A percentile compares a stretch with the other conserved stretches of the same genome.
These are phyloP conservation scores for Ornithorhynchus anatinus DNA, from an alignment of 2,113 vertebrate genomes.

Conservation along the genomic window DNA sequence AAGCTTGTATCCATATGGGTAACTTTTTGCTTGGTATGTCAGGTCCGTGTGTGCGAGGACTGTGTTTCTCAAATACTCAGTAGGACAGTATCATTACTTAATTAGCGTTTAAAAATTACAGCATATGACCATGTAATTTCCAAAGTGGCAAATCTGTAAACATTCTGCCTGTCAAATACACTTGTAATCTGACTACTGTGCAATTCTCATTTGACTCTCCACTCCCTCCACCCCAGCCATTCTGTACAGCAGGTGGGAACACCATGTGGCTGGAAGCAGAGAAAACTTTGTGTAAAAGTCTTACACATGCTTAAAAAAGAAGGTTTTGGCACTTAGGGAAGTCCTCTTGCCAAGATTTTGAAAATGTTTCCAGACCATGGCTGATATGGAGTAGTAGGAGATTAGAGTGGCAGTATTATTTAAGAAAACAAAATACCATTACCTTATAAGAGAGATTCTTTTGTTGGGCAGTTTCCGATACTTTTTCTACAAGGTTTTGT, in stretches of 20 bases:
- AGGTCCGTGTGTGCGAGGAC: neutral
- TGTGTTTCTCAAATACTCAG: neutral
- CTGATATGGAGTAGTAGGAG: accelerated
- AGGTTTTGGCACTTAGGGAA: neutral
- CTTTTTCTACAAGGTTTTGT: slow-evolving; percentile 88
- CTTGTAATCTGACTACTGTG: neutral
- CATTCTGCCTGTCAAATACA: neutral
- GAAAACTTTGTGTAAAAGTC: neutral
- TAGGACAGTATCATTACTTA: neutral
- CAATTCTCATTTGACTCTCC: neutral
- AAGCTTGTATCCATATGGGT: no score
- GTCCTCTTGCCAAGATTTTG: neutral
- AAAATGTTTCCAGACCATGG: neutral
- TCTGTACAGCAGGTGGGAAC: neutral
- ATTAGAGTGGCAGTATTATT: neutral
- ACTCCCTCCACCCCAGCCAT: neutral
- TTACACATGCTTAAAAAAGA: neutral
- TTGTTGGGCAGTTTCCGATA: slow-evolving; percentile 91
- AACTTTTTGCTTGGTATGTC: neutral
- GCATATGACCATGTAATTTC: accelerated
- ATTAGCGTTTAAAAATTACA: neutral
- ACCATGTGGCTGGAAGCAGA: accelerated
- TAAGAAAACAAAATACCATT: slow-evolving; percentile 19
- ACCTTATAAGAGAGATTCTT: slow-evolving; percentile 90
- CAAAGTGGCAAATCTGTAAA: neutral